Conservation (phyloP, 2,888 invertebrate genomes). For the Temnothorax unifasciatus region DNA sequence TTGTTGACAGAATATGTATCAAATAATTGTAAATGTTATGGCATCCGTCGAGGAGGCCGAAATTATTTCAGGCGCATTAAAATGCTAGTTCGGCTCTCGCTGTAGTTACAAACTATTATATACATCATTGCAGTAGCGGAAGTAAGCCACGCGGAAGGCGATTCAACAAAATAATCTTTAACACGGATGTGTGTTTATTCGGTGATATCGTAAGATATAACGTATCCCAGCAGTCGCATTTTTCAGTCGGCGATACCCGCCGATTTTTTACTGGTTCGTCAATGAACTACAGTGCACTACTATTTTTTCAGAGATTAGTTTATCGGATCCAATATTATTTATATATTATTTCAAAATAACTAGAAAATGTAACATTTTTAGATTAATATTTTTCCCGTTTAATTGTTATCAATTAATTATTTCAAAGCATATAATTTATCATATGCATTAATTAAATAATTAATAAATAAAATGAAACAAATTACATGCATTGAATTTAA, state of each 20-base stretch:
- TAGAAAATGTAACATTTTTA: neutral
- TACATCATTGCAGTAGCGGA: constrained; percentile 19
- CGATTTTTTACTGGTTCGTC: neutral
- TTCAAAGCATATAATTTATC: neutral
- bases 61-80: constrained; percentile 49
- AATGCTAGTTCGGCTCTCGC: neutral
- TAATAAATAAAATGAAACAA: neutral
- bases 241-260: neutral
- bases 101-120: constrained; percentile 4
- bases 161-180: constrained; percentile 29
- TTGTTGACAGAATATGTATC: constrained; percentile 59
- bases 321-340: too few species aligned
- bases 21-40: constrained; percentile 64
- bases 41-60: constrained; percentile 7
- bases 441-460: neutral
- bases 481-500: neutral
- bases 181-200: constrained; percentile 4
- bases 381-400: neutral
- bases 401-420: neutral
- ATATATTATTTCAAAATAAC: neutral
- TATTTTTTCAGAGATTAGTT: neutral
- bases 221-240: neutral
- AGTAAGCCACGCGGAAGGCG: constrained; percentile 11
- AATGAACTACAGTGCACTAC: neutral
- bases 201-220: neutral